Percentiles rank a stretch among this genome's conserved stretches.
These are phyloP conservation scores for Micropoecilia bifurca DNA, from an alignment of 2,797 vertebrate species.

Conservation along the genomic window DNA sequence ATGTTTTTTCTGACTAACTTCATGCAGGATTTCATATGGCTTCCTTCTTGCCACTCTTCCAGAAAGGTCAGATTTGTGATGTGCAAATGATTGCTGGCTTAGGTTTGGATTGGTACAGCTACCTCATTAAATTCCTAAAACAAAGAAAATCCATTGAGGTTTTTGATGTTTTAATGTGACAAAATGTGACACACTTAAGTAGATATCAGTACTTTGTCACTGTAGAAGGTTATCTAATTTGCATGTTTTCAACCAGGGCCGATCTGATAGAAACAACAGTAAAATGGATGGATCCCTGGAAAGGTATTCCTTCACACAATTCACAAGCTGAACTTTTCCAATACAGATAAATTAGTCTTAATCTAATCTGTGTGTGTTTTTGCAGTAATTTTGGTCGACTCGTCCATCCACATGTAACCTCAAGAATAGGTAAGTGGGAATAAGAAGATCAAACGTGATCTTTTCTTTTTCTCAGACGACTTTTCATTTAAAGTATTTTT, in stretches of 20 bases:
- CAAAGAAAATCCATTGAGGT: background rate
- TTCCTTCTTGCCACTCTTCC: background rate
- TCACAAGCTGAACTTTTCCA: background rate
- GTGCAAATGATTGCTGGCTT: background rate
- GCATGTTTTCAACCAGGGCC: constrained; percentile 50
- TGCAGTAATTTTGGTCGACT: constrained; percentile 35
- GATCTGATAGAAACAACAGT: constrained; percentile 52
- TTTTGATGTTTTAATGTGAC: background rate
- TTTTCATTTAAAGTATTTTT: background rate
- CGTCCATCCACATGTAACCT: background rate
- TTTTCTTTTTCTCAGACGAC: background rate
- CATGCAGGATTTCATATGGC: background rate
- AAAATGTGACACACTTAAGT: background rate
- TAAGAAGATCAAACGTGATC: background rate
- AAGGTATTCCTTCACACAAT: constrained; percentile 42
- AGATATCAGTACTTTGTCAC: too few relatives aligned
- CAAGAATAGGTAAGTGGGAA: constrained; percentile 41
- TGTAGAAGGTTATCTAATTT: background rate
- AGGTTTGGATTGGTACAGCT: background rate
- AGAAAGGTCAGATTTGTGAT: background rate
- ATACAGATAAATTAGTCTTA: background rate
- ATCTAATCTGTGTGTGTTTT: constrained; percentile 14
- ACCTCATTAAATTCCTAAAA: background rate
- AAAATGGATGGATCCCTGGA: constrained; percentile 15
- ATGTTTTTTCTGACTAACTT: background rate